phyloP scores from a whole-genome alignment of 1,140 invertebrate species.

The Teleopsis dalmanni region DNA sequence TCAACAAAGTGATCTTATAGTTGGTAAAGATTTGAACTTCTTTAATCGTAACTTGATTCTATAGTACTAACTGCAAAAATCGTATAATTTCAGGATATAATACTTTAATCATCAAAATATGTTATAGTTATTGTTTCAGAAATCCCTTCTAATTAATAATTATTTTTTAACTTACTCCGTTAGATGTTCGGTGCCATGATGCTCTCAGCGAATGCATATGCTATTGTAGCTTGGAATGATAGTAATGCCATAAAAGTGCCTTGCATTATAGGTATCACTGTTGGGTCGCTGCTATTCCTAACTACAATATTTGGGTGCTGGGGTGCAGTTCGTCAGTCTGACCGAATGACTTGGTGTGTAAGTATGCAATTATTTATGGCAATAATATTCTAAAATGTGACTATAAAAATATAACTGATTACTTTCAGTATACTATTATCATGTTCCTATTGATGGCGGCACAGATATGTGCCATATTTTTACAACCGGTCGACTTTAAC shows the following conservation, averaged over 20 bases:
- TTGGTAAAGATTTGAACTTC: too few relatives aligned
- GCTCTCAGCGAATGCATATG: constrained; percentile 29
- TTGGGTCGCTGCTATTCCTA: constrained; percentile 27
- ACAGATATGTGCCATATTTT: constrained; percentile 37
- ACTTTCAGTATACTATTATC: constrained; percentile 25
- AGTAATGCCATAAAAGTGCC: constrained; percentile 29
- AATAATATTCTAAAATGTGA: not conserved
- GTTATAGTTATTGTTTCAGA: too few relatives aligned
- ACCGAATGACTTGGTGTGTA: constrained; percentile 33
- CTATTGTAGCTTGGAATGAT: constrained; percentile 20
- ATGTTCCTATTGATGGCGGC: constrained; percentile 26
- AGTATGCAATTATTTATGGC: constrained; percentile 14
- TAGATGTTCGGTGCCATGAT: constrained; percentile 30
- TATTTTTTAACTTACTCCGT: not conserved
- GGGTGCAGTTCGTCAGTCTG: constrained; percentile 24
- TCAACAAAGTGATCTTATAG: too few relatives aligned
- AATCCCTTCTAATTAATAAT: not conserved
- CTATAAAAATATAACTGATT: not conserved
- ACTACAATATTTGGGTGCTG: constrained; percentile 32
- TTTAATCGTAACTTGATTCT: too few relatives aligned
- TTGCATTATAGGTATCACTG: constrained; percentile 30
- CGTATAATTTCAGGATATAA: too few relatives aligned
- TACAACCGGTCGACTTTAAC: constrained; percentile 28
- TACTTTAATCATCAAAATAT: too few relatives aligned
- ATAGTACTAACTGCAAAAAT: too few relatives aligned